phyloP scores from a whole-genome alignment of 2,797 vertebrate genomes.

The Trachops cirrhosus region DNA sequence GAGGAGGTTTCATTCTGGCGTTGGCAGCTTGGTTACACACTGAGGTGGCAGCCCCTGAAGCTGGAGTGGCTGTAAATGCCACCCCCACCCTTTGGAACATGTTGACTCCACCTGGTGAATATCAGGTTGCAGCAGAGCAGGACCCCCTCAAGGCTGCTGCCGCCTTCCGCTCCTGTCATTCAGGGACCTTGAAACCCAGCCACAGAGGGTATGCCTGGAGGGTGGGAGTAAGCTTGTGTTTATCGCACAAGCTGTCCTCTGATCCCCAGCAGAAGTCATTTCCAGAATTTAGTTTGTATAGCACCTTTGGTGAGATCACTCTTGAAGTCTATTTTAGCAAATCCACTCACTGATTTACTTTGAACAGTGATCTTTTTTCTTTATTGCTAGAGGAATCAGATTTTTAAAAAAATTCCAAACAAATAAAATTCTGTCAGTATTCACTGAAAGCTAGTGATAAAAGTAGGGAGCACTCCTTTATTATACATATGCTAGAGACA shows the following conservation, averaged over 20 bases:
- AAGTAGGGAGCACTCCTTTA: background rate
- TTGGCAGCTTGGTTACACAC: background rate
- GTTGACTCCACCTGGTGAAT: background rate
- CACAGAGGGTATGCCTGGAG: background rate
- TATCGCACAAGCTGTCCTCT: background rate
- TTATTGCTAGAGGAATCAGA: background rate
- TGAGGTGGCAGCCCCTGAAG: background rate
- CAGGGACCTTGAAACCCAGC: background rate
- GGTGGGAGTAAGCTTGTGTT: background rate
- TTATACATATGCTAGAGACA: background rate
- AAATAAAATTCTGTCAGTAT: slow-evolving; percentile 14
- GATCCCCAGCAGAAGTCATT: background rate
- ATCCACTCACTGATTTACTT: background rate
- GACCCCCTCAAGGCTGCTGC: too few relatives aligned
- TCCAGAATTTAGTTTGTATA: background rate
- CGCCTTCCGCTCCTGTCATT: background rate
- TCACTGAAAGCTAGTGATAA: background rate
- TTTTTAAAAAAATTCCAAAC: background rate
- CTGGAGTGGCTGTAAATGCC: background rate
- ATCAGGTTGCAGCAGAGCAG: background rate
- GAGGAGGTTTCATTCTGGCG: background rate
- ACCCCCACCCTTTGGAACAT: background rate
- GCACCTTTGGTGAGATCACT: background rate
- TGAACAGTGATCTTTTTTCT: background rate
- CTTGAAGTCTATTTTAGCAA: background rate